phyloP scores from a whole-genome alignment of 2,888 invertebrate species.

The Neria commutata region DNA sequence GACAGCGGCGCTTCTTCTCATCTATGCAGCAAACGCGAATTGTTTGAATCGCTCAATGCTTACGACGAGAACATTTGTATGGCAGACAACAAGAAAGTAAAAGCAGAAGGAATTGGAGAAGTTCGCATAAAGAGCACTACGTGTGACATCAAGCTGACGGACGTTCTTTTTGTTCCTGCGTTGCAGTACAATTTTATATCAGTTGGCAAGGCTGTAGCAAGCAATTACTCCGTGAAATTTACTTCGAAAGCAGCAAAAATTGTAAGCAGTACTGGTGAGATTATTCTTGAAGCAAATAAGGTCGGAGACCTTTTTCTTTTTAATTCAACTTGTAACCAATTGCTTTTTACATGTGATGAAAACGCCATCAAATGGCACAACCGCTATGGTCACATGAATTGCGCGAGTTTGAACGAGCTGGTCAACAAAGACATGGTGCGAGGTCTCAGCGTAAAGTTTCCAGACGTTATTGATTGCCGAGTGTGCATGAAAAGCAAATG shows the following conservation, averaged over 20 bases:
- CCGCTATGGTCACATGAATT: not conserved
- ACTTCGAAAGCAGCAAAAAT: not conserved
- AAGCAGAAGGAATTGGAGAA: not conserved
- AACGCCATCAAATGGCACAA: not conserved
- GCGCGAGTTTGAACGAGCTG: not conserved
- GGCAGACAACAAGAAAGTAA: not conserved
- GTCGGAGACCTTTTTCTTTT: not conserved
- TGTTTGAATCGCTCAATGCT: not conserved
- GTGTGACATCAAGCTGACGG: not conserved
- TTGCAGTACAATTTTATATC: not conserved
- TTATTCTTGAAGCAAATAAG: not conserved
- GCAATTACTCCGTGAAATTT: not conserved
- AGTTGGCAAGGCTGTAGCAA: not conserved
- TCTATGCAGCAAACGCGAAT: not conserved
- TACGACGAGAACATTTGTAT: not conserved
- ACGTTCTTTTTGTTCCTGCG: not conserved
- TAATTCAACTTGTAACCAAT: not conserved
- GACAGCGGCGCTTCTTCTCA: not conserved
- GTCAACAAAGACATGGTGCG: not conserved
- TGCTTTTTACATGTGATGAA: not conserved
- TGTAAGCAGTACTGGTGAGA: not conserved
- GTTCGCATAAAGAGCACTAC: not conserved
- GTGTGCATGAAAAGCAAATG: constrained; percentile 28
- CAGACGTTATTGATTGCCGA: constrained; percentile 8
- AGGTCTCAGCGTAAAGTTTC: constrained; percentile 11